A percentile compares a stretch with the other conserved stretches of the same genome.
Evolutionary conservation across 2,888 invertebrate genomes (phyloP).

Genomic region (Dorcus hopei): DNA sequence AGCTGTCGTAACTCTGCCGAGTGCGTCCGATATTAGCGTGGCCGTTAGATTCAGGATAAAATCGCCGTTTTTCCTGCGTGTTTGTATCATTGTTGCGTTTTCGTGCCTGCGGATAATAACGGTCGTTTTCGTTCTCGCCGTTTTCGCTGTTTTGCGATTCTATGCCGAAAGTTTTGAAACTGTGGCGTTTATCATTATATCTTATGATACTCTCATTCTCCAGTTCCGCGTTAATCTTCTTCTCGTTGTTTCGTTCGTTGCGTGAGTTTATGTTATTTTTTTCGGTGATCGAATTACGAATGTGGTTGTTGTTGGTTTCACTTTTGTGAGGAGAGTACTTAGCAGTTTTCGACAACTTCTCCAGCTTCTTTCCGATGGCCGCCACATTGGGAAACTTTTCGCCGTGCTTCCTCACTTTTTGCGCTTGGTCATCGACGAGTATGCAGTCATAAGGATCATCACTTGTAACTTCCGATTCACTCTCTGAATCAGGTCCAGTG

Average conservation of each 20-base stretch:
- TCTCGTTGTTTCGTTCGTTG: constrained; percentile 28
- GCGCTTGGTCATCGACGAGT: constrained; percentile 69
- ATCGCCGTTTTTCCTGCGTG: constrained; percentile 35
- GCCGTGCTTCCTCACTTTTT: constrained; percentile 36
- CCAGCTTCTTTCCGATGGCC: constrained; percentile 48
- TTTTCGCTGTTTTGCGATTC: constrained; percentile 39
- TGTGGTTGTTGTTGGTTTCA: constrained; percentile 34
- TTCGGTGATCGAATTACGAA: constrained; percentile 30
- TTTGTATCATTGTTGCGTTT: constrained; percentile 30
- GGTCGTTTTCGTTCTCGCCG: constrained; percentile 34
- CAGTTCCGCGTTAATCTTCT: constrained; percentile 10
- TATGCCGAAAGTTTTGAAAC: constrained; percentile 44
- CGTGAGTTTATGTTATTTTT: constrained; percentile 31
- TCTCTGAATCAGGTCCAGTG: constrained; percentile 62
- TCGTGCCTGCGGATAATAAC: constrained; percentile 26
- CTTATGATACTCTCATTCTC: constrained; percentile 38
- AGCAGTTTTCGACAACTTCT: constrained; percentile 46
- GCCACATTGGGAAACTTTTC: constrained; percentile 50
- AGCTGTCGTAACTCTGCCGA: constrained; percentile 45
- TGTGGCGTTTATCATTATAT: constrained; percentile 36
- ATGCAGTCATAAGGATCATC: constrained; percentile 79
- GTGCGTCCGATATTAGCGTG: constrained; percentile 30
- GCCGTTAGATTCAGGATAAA: constrained; percentile 36
- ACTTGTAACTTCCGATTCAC: constrained; percentile 62
- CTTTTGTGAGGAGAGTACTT: constrained; percentile 44